Percentiles rank a stretch among this genome's conserved stretches.
phyloP scores from a whole-genome alignment of 1,140 invertebrate species.

The Caerostris darwini region DNA sequence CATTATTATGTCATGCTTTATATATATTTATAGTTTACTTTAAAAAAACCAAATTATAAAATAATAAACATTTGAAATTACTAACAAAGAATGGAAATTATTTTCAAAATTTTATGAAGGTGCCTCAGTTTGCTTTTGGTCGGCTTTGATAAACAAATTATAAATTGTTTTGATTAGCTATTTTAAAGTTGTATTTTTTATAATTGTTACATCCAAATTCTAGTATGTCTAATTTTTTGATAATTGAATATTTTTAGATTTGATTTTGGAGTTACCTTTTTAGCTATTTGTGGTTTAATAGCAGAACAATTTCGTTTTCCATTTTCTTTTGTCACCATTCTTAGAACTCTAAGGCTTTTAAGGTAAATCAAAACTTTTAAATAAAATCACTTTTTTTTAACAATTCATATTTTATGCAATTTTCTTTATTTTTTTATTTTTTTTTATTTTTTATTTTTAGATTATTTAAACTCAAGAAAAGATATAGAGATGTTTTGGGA shows the following conservation, averaged over 20 bases:
- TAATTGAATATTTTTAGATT: constrained; percentile 80
- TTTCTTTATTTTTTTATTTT: constrained; percentile 82
- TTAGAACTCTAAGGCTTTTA: constrained; percentile 82
- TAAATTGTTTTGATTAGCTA: background rate
- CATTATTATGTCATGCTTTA: background rate
- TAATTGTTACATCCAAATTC: background rate
- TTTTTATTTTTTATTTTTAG: constrained; percentile 79
- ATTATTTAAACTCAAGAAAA: constrained; percentile 88
- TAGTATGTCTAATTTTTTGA: background rate
- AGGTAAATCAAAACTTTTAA: constrained; percentile 79
- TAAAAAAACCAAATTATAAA: background rate
- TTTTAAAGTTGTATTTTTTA: background rate
- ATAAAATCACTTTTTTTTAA: background rate
- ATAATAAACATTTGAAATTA: background rate
- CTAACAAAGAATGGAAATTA: background rate
- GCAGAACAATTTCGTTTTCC: constrained; percentile 80
- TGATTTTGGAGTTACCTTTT: constrained; percentile 82
- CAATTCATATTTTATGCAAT: background rate
- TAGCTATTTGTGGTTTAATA: constrained; percentile 81
- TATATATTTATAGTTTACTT: background rate
- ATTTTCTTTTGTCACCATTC: constrained; percentile 82
- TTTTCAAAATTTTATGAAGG: background rate
- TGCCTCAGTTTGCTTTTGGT: background rate
- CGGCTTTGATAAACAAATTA: background rate
- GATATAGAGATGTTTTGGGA: constrained; percentile 94